Conservation (phyloP, 2,797 vertebrate genomes). For the Lagorchestes hirsutus region DNA sequence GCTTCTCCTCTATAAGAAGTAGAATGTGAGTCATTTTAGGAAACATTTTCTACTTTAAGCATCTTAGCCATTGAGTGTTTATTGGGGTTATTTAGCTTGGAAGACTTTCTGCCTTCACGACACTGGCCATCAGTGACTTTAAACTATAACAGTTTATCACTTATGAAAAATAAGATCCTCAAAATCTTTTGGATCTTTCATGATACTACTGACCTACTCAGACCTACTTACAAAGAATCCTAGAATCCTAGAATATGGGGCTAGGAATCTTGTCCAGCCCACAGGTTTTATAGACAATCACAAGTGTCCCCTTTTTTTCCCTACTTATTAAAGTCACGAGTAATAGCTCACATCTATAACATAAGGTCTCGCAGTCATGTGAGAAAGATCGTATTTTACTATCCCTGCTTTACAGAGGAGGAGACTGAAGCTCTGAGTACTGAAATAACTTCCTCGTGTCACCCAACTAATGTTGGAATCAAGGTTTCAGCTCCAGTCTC, state of each 20-base stretch:
- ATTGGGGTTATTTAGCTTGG: neutral
- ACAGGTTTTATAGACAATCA: neutral
- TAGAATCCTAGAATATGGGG: neutral
- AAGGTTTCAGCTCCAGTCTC: neutral
- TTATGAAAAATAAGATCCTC: neutral
- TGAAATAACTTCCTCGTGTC: neutral
- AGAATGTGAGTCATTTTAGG: neutral
- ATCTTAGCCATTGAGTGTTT: neutral
- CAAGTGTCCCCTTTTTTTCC: neutral
- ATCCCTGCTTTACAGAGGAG: neutral
- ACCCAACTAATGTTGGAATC: neutral
- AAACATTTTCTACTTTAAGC: neutral
- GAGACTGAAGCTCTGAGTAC: neutral
- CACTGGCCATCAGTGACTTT: neutral
- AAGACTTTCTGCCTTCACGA: neutral
- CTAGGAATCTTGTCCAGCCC: neutral
- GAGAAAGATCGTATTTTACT: neutral
- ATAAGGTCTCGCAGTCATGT: neutral
- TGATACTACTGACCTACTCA: neutral
- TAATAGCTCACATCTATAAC: neutral
- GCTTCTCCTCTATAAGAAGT: neutral
- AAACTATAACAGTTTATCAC: neutral
- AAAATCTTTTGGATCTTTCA: neutral
- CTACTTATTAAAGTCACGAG: neutral
- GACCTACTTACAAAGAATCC: neutral